phyloP scores from a whole-genome alignment of 2,797 vertebrate genomes.

The Clarias platycephalus region DNA sequence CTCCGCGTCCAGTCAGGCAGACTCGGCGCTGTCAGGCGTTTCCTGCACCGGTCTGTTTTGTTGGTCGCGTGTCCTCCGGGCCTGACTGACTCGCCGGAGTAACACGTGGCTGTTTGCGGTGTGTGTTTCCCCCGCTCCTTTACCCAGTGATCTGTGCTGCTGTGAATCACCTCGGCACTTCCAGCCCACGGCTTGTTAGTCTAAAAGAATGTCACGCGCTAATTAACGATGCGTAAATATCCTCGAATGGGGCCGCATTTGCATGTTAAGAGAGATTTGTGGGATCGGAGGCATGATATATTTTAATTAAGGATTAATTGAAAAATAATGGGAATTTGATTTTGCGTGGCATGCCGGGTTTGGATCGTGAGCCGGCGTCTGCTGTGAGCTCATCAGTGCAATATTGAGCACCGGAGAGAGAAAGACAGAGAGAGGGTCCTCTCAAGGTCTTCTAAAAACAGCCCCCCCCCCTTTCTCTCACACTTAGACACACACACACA shows the following conservation, averaged over 20 bases:
- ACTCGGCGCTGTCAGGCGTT: neutral
- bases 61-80: conserved; percentile 12
- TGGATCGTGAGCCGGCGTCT: conserved; percentile 82
- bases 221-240: conserved; percentile 99
- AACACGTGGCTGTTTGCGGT: conserved; percentile 18
- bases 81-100: conserved; percentile 6
- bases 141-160: conserved; percentile 37
- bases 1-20: neutral
- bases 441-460: conserved; percentile 64
- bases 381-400: conserved; percentile 65
- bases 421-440: conserved; percentile 62
- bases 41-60: neutral
- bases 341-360: conserved; percentile 96
- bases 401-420: conserved; percentile 59
- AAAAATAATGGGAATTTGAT: conserved; percentile 99
- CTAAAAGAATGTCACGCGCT: conserved; percentile 97
- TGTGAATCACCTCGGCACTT: conserved; percentile 75
- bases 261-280: conserved; percentile 99
- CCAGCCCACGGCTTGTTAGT: conserved; percentile 95
- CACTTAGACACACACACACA: conserved; percentile 1
- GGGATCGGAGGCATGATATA: conserved; percentile 99
- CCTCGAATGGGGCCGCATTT: conserved; percentile 97
- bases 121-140: conserved; percentile 11
- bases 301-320: conserved; percentile 99
- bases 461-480: neutral